Evolutionary conservation across 2,888 invertebrate genomes (phyloP).

Genomic region (Cryptus viduatorius): DNA sequence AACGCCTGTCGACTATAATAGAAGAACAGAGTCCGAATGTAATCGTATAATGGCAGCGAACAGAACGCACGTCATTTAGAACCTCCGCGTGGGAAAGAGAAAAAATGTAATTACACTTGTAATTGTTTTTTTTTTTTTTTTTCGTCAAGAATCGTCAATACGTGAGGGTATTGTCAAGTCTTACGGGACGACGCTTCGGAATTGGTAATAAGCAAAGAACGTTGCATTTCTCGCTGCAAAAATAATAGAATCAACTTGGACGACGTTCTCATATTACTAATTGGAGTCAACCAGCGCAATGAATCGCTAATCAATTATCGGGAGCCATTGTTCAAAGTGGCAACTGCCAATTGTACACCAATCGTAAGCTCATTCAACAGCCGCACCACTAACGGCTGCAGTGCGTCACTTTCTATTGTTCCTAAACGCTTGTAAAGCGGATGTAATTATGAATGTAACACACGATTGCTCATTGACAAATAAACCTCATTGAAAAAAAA

Average conservation of each 20-base stretch:
- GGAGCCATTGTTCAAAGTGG: constrained; percentile 17
- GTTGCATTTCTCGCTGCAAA: neutral
- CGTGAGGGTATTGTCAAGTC: neutral
- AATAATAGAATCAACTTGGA: neutral
- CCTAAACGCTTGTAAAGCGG: neutral
- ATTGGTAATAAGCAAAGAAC: neutral
- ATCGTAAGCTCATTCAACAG: constrained; percentile 35
- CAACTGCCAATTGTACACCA: constrained; percentile 19
- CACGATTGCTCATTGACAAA: neutral
- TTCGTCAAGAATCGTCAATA: neutral
- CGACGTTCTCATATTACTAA: constrained; percentile 18
- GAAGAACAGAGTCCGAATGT: too few relatives aligned
- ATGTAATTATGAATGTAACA: neutral
- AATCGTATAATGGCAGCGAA: too few relatives aligned
- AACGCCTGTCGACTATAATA: too few relatives aligned
- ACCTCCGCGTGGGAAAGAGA: neutral
- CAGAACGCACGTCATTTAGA: neutral
- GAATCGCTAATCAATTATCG: constrained; percentile 31
- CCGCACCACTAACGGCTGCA: constrained; percentile 2
- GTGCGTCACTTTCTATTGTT: constrained; percentile 58
- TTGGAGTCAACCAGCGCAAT: constrained; percentile 48
- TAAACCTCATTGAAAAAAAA: neutral
- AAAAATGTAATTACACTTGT: too few relatives aligned
- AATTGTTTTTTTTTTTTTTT: too few relatives aligned
- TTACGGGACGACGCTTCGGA: neutral